These are phyloP conservation scores for Gandaritis pyraliata DNA, from an alignment of 2,888 invertebrate species.

Conservation along the genomic window DNA sequence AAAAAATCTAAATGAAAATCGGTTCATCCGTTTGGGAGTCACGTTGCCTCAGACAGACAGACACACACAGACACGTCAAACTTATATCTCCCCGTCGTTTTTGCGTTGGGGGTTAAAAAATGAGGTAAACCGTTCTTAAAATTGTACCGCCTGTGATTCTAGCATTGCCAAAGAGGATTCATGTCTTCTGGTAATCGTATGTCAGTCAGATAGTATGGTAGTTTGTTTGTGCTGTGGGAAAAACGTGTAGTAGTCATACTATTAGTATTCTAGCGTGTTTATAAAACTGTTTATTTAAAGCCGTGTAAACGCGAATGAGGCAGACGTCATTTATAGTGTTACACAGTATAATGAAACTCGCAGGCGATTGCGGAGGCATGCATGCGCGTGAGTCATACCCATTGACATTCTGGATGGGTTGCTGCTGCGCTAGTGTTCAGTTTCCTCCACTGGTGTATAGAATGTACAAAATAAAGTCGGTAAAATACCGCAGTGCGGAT, in stretches of 20 bases:
- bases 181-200: not conserved
- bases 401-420: slow-evolving; percentile 62
- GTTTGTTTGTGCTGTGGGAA: not conserved
- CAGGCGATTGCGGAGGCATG: slow-evolving; percentile 60
- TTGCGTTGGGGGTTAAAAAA: no score
- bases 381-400: slow-evolving; percentile 61
- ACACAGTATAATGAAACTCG: slow-evolving; percentile 45
- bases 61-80: no score
- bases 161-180: not conserved
- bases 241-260: slow-evolving; percentile 11
- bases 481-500: slow-evolving; percentile 10
- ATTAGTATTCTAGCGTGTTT: slow-evolving; percentile 29
- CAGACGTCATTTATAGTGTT: slow-evolving; percentile 46
- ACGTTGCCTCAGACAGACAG: no score
- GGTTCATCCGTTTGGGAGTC: no score
- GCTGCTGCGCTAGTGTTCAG: slow-evolving; percentile 29
- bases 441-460: slow-evolving; percentile 42
- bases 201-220: not conserved
- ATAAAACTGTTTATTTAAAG: slow-evolving; percentile 35
- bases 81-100: no score
- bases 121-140: not conserved
- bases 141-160: not conserved
- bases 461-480: slow-evolving; percentile 25
- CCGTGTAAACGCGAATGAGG: slow-evolving; percentile 40
- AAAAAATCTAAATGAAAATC: no score